Percentiles rank a stretch among this genome's conserved stretches.
Conservation (phyloP, 2,113 vertebrate species). For the Leucosticte australis region DNA sequence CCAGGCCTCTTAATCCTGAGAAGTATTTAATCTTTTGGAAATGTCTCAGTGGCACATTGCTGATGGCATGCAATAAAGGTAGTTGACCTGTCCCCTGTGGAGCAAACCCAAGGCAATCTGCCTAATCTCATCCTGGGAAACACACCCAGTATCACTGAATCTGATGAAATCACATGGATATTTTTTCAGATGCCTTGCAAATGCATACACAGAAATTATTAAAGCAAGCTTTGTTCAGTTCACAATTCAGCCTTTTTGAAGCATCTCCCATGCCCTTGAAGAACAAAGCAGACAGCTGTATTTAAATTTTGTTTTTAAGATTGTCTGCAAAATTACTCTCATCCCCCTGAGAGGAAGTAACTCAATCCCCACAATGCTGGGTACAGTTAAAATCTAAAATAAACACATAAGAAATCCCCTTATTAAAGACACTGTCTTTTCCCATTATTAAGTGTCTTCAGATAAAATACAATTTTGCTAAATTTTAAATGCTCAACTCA, state of each 20-base stretch:
- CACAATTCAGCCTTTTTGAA: constrained; percentile 3
- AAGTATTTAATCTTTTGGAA: constrained; percentile 42
- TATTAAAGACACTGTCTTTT: not conserved
- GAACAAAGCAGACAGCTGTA: not conserved
- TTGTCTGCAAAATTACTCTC: not conserved
- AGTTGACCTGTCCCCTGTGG: constrained; percentile 20
- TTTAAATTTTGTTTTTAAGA: constrained; percentile 22
- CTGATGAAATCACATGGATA: not conserved
- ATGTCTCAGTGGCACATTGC: not conserved
- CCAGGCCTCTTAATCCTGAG: constrained; percentile 22
- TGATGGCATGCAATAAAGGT: constrained; percentile 25
- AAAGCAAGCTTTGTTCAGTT: constrained; percentile 28
- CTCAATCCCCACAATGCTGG: not conserved
- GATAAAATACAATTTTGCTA: not conserved
- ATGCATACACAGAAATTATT: not conserved
- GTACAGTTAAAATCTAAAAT: not conserved
- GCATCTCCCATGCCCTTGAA: constrained; percentile 8
- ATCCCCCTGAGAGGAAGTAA: constrained; percentile 24
- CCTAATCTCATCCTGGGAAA: constrained; percentile 30
- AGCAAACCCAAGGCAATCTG: constrained; percentile 35
- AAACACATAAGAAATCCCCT: not conserved
- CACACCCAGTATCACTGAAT: not conserved
- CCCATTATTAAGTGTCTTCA: not conserved
- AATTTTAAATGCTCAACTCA: not conserved
- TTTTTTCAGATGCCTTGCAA: constrained; percentile 9